Percentiles rank a stretch among this genome's conserved stretches.
phyloP scores from a whole-genome alignment of 2,888 invertebrate species.

The Coecobrya sp. region DNA sequence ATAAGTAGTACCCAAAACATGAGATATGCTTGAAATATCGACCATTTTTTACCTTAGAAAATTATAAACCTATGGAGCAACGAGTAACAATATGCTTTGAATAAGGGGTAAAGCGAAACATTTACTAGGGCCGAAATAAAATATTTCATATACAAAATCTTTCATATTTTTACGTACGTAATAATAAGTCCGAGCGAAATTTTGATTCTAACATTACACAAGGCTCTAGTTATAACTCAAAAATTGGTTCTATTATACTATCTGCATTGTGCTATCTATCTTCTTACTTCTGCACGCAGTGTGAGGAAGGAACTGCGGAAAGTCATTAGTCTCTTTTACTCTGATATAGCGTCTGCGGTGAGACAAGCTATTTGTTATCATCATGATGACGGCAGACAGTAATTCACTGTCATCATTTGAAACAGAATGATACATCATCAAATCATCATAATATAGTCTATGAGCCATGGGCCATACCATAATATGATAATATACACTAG shows the following conservation, averaged over 20 bases:
- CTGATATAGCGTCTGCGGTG: background rate
- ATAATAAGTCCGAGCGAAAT: background rate
- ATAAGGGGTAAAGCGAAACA: too few species aligned
- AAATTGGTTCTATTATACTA: background rate
- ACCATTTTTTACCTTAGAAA: too few species aligned
- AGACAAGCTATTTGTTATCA: background rate
- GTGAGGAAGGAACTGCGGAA: background rate
- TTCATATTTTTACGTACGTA: too few species aligned
- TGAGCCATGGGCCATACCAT: too few species aligned
- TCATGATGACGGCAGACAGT: slow-evolving; percentile 13
- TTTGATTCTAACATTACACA: background rate
- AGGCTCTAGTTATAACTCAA: background rate
- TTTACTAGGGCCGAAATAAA: too few species aligned
- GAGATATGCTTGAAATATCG: too few species aligned
- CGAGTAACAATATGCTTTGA: too few species aligned
- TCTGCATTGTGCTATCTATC: background rate
- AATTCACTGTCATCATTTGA: background rate
- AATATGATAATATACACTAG: background rate
- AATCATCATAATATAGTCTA: background rate
- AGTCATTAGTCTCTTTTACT: slow-evolving; percentile 4
- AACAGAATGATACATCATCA: background rate
- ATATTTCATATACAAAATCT: too few species aligned
- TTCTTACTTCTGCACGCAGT: background rate
- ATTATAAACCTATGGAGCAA: too few species aligned
- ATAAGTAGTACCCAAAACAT: too few species aligned